Evolutionary conservation across 2,888 invertebrate genomes (phyloP).

Genomic region (Pyrrhosoma nymphula): DNA sequence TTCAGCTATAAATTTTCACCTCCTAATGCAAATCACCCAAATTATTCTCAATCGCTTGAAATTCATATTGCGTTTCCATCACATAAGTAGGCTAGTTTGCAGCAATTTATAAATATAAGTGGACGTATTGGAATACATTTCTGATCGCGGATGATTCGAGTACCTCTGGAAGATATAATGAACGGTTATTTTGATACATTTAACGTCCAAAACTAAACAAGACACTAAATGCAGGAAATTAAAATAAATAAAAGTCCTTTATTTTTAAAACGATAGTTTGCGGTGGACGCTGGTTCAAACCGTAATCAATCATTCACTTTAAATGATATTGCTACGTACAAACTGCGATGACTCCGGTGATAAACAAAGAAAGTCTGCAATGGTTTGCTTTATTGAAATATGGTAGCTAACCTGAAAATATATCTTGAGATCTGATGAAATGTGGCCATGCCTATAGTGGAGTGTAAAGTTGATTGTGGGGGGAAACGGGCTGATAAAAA

Average conservation of each 20-base stretch:
- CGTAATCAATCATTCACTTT: neutral
- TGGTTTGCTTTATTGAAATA: too few species aligned
- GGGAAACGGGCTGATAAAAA: too few species aligned
- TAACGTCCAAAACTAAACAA: neutral
- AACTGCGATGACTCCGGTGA: neutral
- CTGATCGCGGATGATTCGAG: neutral
- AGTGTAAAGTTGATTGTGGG: too few species aligned
- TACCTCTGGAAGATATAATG: neutral
- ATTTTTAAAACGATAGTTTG: neutral
- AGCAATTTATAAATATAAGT: neutral
- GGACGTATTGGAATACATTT: neutral
- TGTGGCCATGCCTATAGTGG: too few species aligned
- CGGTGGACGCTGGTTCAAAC: neutral
- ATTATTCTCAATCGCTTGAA: neutral
- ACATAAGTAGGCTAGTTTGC: neutral
- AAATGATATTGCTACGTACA: neutral
- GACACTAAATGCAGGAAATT: neutral
- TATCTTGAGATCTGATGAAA: too few species aligned
- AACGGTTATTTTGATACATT: neutral
- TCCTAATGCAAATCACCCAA: neutral
- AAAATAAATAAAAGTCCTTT: neutral
- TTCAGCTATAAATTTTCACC: slow-evolving; percentile 4
- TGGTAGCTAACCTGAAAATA: too few species aligned
- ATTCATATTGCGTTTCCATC: neutral
- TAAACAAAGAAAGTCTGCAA: neutral